Evolutionary conservation across 2,888 invertebrate species (phyloP), one percentile per base, ranked within the genome.

Genomic region (Argyra leucocephala): DNA sequence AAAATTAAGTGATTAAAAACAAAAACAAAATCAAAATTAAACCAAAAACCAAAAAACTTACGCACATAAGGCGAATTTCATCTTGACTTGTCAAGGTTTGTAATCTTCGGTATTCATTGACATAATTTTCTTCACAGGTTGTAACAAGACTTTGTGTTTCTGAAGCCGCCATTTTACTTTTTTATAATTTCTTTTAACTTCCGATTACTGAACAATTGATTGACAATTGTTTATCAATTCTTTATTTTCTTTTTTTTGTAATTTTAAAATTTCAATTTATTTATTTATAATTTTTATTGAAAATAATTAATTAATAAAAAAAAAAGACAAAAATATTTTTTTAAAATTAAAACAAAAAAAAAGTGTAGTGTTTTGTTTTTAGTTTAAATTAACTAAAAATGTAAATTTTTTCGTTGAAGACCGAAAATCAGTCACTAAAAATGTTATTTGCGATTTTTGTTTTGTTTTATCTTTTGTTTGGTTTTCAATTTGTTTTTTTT

Each of bases 61-160:
- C 89, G 72, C 86, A 87, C 67, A 86, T 83, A 78, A 87, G 85
- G 72, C 86, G 82, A 70, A 86, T 84, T 70, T 87, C 85, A 66
- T 86, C 79, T 74, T 87, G 86, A 73, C 86, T 86, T 12, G 89
- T 89, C 31, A 89, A 76, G 70, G 88, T 82, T 69, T 87, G 81
- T 69, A 89, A 76, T 73, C 88, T 82, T 67, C 82, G 83, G 71
- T 90, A 90, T 74, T 89, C 90, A 71, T 85, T 83, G 21, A 84
- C 84, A 76, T 90, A 90, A 69, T 73, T 78, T 22, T 81, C 82
- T 2, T 83, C 82, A 21, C 64, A 61, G 12, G 57, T 31, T 23
- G 57, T 37, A n/a, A 48, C 18, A 10, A 31, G 12, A 58, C 22
- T 24, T 23, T 15, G 22, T 24, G 23, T 60, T 31, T 59, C 59